Base-by-base conservation (phyloP, 2,888 invertebrate genomes). In the Anthrax anthrax region DNA sequence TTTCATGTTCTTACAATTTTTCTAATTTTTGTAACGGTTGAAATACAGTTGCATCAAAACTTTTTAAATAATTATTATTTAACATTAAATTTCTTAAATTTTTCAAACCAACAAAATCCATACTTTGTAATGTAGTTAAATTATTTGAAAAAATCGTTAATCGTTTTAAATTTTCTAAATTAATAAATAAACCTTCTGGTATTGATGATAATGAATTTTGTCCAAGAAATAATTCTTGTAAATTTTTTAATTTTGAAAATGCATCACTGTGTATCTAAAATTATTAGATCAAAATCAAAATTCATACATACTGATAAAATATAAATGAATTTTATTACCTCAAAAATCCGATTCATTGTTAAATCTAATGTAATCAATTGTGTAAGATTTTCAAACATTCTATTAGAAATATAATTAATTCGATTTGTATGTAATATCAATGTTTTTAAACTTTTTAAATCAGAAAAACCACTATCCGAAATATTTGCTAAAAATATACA, bases 1-100 rank as follows among this genome's bases (percentile, higher is more conserved):
- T 23, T 23, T 23, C 8, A 6, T 23, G 23, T 23, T 23, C 72
- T 69, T 58, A 78, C 74, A 70, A 67, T 56, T 68, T 70, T 55
- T 62, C 73, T 39, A 72, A 64, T 55, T 60, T 69, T 48, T 56
- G 67, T 19, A 70, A 63, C 46, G 62, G 65, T 37, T 56, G 57
- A 57, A 70, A 76, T 1, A 61, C 69, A 48, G 57, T 68, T 17
- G 63, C 57, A 44, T 70, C 61, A 44, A 73, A 65, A 39, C 63
- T 60, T 42, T 71, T 70, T 2, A 80, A 53, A 34, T 72, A 58
- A 53, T 80, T 80, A 56, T 79, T 76, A 55, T 77, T 76, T n/a
- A 80, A 60, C 59, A 76, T 70, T 2, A 80, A 60, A 47, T 69
- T 66, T 32, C 68, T 66, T 3, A 80, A 58, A 52, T 70, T 69